Evolutionary conservation across 2,113 vertebrate species (phyloP), one percentile per base, ranked within the genome.

Genomic region (Siniperca chuatsi): DNA sequence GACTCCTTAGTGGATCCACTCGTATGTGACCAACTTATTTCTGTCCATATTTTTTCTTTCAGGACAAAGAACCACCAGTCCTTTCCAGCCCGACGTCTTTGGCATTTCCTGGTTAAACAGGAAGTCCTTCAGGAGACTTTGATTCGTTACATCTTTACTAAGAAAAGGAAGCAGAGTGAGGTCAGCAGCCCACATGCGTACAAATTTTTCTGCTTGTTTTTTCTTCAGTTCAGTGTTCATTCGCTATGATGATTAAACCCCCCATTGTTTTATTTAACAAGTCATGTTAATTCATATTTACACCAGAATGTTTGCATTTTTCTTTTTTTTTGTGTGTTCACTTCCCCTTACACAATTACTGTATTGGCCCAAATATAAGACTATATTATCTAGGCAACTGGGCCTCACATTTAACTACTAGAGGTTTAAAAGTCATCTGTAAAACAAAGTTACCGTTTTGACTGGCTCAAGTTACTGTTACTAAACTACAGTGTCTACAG

Each of bases 91-190:
- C 97, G 97, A 83, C 97, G 98, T 65, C 96, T 99, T 33, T 99
- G 98, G 98, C 97, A 99, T 93, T 99, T 97, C 87, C 95, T 99
- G 81, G 98, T 99, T 81, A 99, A 99, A 94, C 98, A 99, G 94
- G 98, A 99, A 87, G 90, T 98, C 79, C 96, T 99, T 79, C 98
- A 99, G 85, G 98, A 99, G 78, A 97, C 97, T 33, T 96, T 99
- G 86, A 97, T 99, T 87, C 97, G 97, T 93, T 99, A 98, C 15
- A 99, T 99, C 92, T 99, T 99, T 84, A 99, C 98, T 7, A 99
- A 99, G 95, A 99, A 98, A 94, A 97, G 98, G 95, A 99, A 98
- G 90, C 98, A 98, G 95, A 97, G 98, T 93, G 98, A 99, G 98
- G 98, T 99, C 96, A 95, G 93, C 33, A 18, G 42, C 42, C 23